Conservation (phyloP, 2,113 vertebrate genomes). For the Pimephales promelas region DNA sequence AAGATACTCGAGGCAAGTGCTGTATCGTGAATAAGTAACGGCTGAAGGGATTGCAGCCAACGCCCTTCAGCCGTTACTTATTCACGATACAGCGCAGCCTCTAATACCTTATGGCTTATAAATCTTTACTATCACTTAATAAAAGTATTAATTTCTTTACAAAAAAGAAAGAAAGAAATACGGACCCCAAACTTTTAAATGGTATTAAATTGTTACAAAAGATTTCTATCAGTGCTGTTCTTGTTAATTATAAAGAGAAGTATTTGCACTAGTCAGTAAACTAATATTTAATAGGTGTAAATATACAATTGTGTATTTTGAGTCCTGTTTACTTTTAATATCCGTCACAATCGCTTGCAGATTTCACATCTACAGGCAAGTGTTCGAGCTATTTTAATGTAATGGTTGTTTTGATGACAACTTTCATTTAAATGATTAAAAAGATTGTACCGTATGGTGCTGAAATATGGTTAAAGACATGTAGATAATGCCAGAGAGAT, state of each 20-base stretch:
- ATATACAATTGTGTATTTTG: not conserved
- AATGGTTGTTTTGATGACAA: not conserved
- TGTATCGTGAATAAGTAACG: too few species aligned
- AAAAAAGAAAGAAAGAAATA: too few species aligned
- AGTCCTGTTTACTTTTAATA: not conserved
- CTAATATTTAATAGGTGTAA: not conserved
- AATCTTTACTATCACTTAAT: too few species aligned
- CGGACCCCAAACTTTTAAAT: too few species aligned
- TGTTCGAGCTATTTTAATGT: not conserved
- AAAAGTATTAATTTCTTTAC: too few species aligned
- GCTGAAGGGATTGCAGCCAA: too few species aligned
- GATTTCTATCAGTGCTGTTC: too few species aligned
- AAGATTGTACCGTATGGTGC: not conserved
- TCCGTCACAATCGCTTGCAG: not conserved
- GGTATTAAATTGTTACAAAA: too few species aligned
- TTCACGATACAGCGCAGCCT: too few species aligned
- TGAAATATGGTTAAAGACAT: conserved; percentile 31
- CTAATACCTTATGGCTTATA: too few species aligned
- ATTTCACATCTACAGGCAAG: not conserved
- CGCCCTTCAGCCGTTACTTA: too few species aligned
- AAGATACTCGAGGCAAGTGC: too few species aligned
- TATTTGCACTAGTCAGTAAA: not conserved
- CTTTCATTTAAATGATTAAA: conserved; percentile 9
- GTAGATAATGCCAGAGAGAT: conserved; percentile 27
- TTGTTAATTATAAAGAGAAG: not conserved